Evolutionary conservation across 2,797 vertebrate genomes (phyloP), one percentile per base, ranked within the genome.

Genomic region (Microcaecilia unicolor): DNA sequence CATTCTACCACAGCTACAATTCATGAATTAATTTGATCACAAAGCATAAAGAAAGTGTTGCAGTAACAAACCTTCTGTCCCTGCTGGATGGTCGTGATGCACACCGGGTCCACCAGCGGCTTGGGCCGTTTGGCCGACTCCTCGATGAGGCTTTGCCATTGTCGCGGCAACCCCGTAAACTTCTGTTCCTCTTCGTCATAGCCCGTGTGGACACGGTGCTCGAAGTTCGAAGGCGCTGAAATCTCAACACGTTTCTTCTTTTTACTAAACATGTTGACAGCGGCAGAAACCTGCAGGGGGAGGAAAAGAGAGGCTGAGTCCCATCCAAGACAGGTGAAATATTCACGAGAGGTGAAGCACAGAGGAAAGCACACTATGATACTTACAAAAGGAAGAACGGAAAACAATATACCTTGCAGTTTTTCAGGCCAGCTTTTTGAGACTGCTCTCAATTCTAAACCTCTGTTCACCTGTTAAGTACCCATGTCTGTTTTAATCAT

Each of bases 121-220:
- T 96, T 97, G 48, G 94, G 93, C 54, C 93, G 66, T 44, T 89
- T 85, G 33, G 93, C 91, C 0, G 92, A 92, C 68, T 98, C 94
- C 61, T 97, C 94, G 9, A 98, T 93, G 28, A 97, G 86, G 4
- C 93, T 93, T 66, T 97, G 93, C 94, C 94, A 97, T 69, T 98
- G 94, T 5, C 88, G 81, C 0, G 93, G 94, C 64, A 97, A 68
- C 9, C 94, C 94, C 0, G 91, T 94, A 44, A 97, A 98, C 51
- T 88, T 92, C 80, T 97, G 93, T 69, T 97, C 91, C 4, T 87
- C 82, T 41, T 90, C 72, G 37, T 97, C 93, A 0, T 93, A 98
- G 26, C 95, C 94, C 0, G 93, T 97, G 59, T 97, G 93, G 5
- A 97, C 93, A 0, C 94, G 91, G 53, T 97, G 94, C 72, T 98